Evolutionary conservation across 1,140 invertebrate genomes (phyloP).

Genomic region (Hesperophylax magnus): DNA sequence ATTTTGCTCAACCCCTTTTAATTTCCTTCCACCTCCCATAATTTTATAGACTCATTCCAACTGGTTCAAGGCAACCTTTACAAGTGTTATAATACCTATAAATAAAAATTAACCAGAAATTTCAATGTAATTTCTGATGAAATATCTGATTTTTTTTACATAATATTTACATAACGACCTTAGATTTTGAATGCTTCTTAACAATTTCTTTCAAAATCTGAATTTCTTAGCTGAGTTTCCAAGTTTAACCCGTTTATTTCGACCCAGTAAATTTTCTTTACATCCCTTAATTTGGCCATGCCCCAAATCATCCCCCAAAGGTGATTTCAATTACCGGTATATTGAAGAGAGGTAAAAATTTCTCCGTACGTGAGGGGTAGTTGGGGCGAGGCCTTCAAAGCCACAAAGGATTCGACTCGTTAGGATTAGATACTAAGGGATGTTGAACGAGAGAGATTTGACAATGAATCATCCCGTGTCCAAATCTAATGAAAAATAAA

Average conservation of each 20-base stretch:
- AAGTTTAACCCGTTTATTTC: too few species aligned
- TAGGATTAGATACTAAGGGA: background rate
- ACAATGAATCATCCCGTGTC: background rate
- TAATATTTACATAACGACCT: too few species aligned
- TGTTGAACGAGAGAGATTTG: slow-evolving; percentile 4
- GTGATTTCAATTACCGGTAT: slow-evolving; percentile 34
- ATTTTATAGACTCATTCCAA: too few species aligned
- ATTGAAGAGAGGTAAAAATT: slow-evolving; percentile 31
- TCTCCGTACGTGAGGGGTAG: slow-evolving; percentile 14
- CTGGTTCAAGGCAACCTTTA: too few species aligned
- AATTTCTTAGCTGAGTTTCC: too few species aligned
- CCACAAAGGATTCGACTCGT: slow-evolving; percentile 9
- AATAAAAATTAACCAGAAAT: too few species aligned
- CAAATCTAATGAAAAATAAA: slow-evolving; percentile 8
- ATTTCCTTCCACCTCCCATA: too few species aligned
- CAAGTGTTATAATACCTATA: too few species aligned
- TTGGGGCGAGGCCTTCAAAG: slow-evolving; percentile 1
- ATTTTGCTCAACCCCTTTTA: too few species aligned
- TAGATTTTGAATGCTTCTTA: too few species aligned
- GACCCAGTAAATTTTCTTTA: slow-evolving; percentile 17
- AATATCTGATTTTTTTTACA: too few species aligned
- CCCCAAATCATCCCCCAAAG: slow-evolving; percentile 31
- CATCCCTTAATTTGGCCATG: slow-evolving; percentile 23
- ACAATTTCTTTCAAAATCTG: background rate
- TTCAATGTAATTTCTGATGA: too few species aligned